These are phyloP conservation scores for Exaiptasia diaphana DNA, from an alignment of 64 coral and sea anemone genomes.

Conservation along the genomic window DNA sequence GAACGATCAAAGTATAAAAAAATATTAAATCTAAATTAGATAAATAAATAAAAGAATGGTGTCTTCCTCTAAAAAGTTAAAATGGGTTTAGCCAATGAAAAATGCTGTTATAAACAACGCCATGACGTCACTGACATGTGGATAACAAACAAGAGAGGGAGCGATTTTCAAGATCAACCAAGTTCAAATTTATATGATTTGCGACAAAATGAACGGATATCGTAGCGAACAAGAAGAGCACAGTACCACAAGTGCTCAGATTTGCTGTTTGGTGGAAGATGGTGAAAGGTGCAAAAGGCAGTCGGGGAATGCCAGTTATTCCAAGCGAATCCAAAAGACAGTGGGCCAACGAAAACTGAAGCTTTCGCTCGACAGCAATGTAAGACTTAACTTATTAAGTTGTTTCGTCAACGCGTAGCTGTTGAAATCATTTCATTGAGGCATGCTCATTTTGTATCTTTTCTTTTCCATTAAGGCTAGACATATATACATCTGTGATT, in stretches of 20 bases:
- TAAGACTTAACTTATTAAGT: conserved; percentile 46
- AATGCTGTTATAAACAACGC: conserved; percentile 47
- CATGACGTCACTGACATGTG: conserved; percentile 86
- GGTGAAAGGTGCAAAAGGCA: conserved; percentile 81
- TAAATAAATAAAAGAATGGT: neutral
- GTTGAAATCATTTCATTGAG: too few species aligned
- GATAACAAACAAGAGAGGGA: conserved; percentile 91
- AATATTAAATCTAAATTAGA: neutral
- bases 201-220: conserved; percentile 88
- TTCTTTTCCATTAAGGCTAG: conserved; percentile 72
- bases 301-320: conserved; percentile 93
- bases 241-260: conserved; percentile 72
- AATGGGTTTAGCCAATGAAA: conserved; percentile 42
- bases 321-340: conserved; percentile 99
- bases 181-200: conserved; percentile 13
- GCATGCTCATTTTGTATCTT: too few species aligned
- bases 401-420: too few species aligned
- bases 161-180: conserved; percentile 88
- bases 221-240: conserved; percentile 97
- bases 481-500: conserved; percentile 96
- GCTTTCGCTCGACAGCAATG: conserved; percentile 77
- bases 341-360: conserved; percentile 99
- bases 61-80: neutral
- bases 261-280: conserved; percentile 98
- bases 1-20: neutral